A percentile compares a stretch with the other conserved stretches of the same genome.
Conservation (phyloP, 1,140 invertebrate species). For the Drusus annulatus region DNA sequence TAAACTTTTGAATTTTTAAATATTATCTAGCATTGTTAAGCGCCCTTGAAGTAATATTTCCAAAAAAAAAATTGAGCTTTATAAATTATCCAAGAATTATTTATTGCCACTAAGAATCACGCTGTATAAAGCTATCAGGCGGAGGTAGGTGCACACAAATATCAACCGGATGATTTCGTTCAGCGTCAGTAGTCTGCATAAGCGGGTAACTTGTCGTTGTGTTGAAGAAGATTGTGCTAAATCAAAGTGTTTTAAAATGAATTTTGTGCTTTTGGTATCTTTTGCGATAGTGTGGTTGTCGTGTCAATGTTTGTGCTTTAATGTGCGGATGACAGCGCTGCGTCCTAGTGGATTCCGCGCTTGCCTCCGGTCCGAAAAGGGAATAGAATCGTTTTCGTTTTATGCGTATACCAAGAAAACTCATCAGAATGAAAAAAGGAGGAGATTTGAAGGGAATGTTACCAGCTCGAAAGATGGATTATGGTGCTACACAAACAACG, state of each 20-base stretch:
- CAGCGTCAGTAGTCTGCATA: no score
- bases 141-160: no score
- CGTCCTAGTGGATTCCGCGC: constrained; percentile 8
- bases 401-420: not conserved
- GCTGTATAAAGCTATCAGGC: no score
- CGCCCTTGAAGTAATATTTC: no score
- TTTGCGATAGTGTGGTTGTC: not conserved
- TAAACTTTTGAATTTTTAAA: no score
- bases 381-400: not conserved
- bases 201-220: not conserved
- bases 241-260: not conserved
- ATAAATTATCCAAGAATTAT: no score
- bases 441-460: not conserved
- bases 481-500: constrained; percentile 44
- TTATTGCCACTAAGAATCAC: no score
- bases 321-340: not conserved
- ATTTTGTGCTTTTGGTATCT: not conserved
- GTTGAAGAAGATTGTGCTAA: not conserved
- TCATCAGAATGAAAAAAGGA: no score
- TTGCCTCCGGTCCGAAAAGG: not conserved
- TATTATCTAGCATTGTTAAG: not conserved
- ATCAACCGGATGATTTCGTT: no score
- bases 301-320: not conserved
- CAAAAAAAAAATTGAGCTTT: no score
- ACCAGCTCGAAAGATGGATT: constrained; percentile 2